A percentile compares a stretch with the other conserved stretches of the same genome.
phyloP scores from a whole-genome alignment of 2,888 invertebrate species.

The Hydraecia micacea region DNA sequence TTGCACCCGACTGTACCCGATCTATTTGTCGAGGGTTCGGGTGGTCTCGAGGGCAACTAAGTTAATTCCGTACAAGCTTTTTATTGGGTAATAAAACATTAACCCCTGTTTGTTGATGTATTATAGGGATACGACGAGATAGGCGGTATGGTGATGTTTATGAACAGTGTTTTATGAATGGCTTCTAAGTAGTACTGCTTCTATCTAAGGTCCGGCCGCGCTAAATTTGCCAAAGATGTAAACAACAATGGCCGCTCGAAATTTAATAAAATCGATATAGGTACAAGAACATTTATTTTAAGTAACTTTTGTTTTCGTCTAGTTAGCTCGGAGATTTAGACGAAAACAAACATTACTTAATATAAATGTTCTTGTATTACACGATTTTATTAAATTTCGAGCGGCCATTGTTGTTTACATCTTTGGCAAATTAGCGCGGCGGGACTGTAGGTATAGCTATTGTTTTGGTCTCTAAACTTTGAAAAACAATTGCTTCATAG shows the following conservation, averaged over 20 bases:
- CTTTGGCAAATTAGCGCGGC: no score
- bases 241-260: no score
- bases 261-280: no score
- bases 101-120: slow-evolving; percentile 54
- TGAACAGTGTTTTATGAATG: slow-evolving; percentile 9
- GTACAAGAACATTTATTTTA: no score
- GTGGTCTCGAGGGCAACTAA: slow-evolving; percentile 63
- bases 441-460: no score
- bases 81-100: slow-evolving; percentile 62
- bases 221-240: no score
- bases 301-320: no score
- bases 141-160: slow-evolving; percentile 8
- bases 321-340: no score
- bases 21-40: slow-evolving; percentile 55
- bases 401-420: no score
- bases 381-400: no score
- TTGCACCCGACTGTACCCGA: slow-evolving; percentile 51
- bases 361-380: no score
- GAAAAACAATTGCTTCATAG: background rate
- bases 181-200: background rate
- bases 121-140: slow-evolving; percentile 14
- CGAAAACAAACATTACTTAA: no score
- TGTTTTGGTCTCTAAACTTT: background rate
- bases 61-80: slow-evolving; percentile 60
- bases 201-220: background rate